phyloP scores from a whole-genome alignment of 2,888 invertebrate genomes.

The Apeira syringaria region DNA sequence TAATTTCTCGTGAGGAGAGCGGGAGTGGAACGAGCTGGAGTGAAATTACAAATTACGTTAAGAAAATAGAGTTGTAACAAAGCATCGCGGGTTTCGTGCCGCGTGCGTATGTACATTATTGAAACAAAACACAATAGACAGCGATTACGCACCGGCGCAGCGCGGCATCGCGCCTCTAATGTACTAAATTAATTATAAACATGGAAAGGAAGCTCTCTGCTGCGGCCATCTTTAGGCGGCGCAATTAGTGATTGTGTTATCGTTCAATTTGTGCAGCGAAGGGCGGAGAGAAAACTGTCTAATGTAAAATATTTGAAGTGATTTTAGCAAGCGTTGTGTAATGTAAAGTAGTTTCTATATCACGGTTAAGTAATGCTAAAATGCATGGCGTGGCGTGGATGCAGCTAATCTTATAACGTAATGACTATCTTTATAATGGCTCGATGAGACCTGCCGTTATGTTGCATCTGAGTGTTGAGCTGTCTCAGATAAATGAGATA shows the following conservation, averaged over 20 bases:
- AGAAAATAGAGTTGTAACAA: conserved; percentile 24
- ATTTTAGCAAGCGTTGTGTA: no score
- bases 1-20: conserved; percentile 12
- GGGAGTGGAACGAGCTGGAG: conserved; percentile 5
- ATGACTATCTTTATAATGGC: no score
- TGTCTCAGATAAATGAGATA: no score
- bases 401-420: no score
- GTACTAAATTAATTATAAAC: conserved; percentile 49
- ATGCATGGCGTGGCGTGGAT: no score
- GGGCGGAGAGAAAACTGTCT: neutral
- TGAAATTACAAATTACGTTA: conserved; percentile 23
- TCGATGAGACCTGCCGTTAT: no score
- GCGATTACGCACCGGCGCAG: conserved; percentile 27
- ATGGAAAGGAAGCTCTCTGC: conserved; percentile 33
- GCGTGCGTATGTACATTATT: conserved; percentile 35
- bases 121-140: conserved; percentile 48
- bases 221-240: conserved; percentile 36
- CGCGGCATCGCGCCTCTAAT: conserved; percentile 31
- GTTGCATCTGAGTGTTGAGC: no score
- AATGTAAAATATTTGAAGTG: no score
- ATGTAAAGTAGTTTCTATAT: no score
- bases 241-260: conserved; percentile 47
- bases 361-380: no score
- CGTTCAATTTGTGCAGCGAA: conserved; percentile 41
- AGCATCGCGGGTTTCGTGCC: conserved; percentile 17